A percentile compares a stretch with the other conserved stretches of the same genome.
Evolutionary conservation across 1,140 invertebrate genomes (phyloP).

Genomic region (Yoshiicerus persimilis): DNA sequence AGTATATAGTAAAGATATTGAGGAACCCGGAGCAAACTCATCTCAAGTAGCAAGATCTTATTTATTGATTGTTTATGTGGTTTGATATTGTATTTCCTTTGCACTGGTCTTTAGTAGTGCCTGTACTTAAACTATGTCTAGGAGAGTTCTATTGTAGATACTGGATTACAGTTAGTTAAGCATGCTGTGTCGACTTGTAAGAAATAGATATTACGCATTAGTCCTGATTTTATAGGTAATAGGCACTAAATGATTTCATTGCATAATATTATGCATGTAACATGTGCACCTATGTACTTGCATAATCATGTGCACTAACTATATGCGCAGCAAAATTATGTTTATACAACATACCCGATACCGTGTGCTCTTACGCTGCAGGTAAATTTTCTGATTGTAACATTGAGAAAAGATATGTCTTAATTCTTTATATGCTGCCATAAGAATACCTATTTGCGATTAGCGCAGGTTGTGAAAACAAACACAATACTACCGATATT

Average conservation of each 20-base stretch:
- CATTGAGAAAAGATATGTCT: not conserved
- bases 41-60: not conserved
- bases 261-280: too few species aligned
- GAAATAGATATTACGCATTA: too few species aligned
- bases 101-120: not conserved
- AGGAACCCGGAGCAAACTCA: not conserved
- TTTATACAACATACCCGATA: too few species aligned
- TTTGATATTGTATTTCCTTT: conserved; percentile 19
- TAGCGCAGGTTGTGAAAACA: not conserved
- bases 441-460: not conserved
- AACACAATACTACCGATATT: not conserved
- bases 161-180: too few species aligned
- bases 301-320: too few species aligned
- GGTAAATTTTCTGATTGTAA: not conserved
- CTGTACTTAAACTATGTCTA: not conserved
- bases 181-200: too few species aligned
- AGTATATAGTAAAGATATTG: not conserved
- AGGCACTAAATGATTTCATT: too few species aligned
- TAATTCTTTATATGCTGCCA: not conserved
- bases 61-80: conserved; percentile 10
- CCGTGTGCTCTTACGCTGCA: not conserved
- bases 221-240: too few species aligned
- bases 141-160: not conserved
- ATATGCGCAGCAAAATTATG: too few species aligned
- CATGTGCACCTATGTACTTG: too few species aligned